A percentile compares a stretch with the other conserved stretches of the same genome.
Conservation (phyloP, 1,140 invertebrate genomes). For the Bombyx mandarina region DNA sequence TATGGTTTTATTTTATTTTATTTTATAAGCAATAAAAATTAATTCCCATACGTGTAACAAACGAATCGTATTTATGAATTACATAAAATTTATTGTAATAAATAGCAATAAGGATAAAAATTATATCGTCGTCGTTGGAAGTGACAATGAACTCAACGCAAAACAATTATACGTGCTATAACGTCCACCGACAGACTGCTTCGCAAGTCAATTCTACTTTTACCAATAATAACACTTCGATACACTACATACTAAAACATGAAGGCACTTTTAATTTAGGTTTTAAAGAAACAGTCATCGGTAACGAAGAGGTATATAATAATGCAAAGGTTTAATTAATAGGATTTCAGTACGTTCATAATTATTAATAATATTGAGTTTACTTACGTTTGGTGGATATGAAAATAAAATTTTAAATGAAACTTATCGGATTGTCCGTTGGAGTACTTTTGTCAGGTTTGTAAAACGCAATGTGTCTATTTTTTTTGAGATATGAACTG, state of each 20-base stretch:
- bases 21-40: slow-evolving; percentile 70
- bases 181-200: too few species aligned
- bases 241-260: slow-evolving; percentile 35
- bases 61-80: slow-evolving; percentile 38
- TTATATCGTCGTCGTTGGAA: slow-evolving; percentile 21
- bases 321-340: background rate
- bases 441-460: too few species aligned
- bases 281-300: background rate
- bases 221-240: slow-evolving; percentile 11
- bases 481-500: background rate
- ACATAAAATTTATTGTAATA: too few species aligned
- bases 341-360: background rate
- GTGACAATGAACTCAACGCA: slow-evolving; percentile 21
- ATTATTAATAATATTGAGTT: too few species aligned
- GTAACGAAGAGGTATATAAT: too few species aligned
- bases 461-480: background rate
- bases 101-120: background rate
- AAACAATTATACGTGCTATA: too few species aligned
- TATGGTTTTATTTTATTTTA: slow-evolving; percentile 52
- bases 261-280: slow-evolving; percentile 64
- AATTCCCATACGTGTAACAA: slow-evolving; percentile 58
- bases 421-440: too few species aligned
- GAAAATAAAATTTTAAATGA: too few species aligned
- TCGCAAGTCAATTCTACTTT: slow-evolving; percentile 1
- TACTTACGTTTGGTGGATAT: too few species aligned